Percentiles rank a stretch among this genome's conserved stretches.
Evolutionary conservation across 2,888 invertebrate species (phyloP).

Genomic region (Hyles lineata): DNA sequence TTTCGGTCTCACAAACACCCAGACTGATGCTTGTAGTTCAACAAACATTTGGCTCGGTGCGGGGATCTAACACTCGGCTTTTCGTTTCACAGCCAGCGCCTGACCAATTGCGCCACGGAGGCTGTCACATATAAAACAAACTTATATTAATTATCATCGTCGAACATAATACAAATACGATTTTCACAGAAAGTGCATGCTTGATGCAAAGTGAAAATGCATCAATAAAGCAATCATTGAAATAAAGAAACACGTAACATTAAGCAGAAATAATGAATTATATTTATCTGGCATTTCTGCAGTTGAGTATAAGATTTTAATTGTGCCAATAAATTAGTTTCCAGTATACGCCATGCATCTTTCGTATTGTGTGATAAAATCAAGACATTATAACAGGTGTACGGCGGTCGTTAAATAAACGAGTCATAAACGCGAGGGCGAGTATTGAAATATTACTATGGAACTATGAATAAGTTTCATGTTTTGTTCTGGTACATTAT

Average conservation of each 20-base stretch:
- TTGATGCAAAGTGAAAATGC: too few species aligned
- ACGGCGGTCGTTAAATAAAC: slow-evolving; percentile 17
- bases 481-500: background rate
- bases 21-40: too few species aligned
- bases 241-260: background rate
- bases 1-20: too few species aligned
- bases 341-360: slow-evolving; percentile 38
- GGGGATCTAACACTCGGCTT: too few species aligned
- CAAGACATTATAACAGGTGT: slow-evolving; percentile 22
- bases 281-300: background rate
- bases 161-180: too few species aligned
- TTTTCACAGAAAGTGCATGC: too few species aligned
- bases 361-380: slow-evolving; percentile 34
- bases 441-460: slow-evolving; percentile 12
- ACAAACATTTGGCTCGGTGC: too few species aligned
- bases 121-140: too few species aligned
- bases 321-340: slow-evolving; percentile 5
- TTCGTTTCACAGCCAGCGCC: too few species aligned
- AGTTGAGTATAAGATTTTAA: background rate
- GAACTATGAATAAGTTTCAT: slow-evolving; percentile 19
- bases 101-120: too few species aligned
- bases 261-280: background rate
- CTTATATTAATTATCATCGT: too few species aligned
- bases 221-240: background rate
- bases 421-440: slow-evolving; percentile 24